phyloP scores from a whole-genome alignment of 2,113 vertebrate genomes.

The Psittacula cyanocephala region DNA sequence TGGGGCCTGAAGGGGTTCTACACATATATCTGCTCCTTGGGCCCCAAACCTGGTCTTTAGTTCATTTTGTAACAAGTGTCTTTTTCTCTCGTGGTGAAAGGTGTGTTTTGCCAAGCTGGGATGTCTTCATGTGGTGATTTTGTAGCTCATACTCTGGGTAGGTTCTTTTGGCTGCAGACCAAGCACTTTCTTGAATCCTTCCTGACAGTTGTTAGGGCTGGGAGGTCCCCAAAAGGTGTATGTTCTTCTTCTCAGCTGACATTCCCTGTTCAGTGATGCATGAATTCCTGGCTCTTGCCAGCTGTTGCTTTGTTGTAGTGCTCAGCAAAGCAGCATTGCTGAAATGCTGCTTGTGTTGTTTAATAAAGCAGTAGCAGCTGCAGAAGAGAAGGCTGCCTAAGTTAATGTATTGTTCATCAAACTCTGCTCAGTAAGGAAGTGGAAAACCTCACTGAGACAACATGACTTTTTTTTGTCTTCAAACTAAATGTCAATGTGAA shows the following conservation, averaged over 20 bases:
- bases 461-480: neutral
- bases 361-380: slow-evolving; percentile 1
- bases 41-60: neutral
- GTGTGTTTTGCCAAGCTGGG: neutral
- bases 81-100: neutral
- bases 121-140: neutral
- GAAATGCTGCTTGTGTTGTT: neutral
- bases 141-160: neutral
- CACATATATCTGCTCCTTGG: fast-evolving
- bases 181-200: neutral
- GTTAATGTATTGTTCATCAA: neutral
- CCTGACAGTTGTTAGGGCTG: neutral
- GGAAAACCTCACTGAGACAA: slow-evolving; percentile 42
- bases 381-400: neutral
- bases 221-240: neutral
- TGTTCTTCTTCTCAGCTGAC: neutral
- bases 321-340: neutral
- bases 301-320: neutral
- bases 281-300: neutral
- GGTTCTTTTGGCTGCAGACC: neutral
- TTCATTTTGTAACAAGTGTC: neutral
- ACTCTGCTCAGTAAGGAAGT: slow-evolving; percentile 39
- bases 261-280: neutral
- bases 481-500: slow-evolving; percentile 21
- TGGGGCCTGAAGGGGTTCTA: fast-evolving